phyloP scores from a whole-genome alignment of 30 jellyfish, hydroid and myxozoan species.

The Chrysaora quinquecirrha region DNA sequence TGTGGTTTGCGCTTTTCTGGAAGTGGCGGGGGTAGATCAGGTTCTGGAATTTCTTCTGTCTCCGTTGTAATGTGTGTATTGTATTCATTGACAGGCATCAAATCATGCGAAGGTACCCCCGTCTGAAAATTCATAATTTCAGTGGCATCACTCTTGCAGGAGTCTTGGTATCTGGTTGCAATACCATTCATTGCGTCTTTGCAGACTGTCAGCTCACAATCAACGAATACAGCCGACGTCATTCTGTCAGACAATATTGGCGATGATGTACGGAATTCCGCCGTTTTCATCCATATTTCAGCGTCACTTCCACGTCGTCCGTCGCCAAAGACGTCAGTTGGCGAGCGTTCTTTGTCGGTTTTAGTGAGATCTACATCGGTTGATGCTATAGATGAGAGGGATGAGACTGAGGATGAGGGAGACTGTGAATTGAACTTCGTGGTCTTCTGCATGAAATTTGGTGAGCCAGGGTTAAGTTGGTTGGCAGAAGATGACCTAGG shows the following conservation, averaged over 20 bases:
- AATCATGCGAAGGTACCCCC: slow-evolving; percentile 19
- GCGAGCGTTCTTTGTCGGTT: neutral
- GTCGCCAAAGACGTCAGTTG: neutral
- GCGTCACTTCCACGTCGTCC: slow-evolving; percentile 37
- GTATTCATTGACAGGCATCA: slow-evolving; percentile 30
- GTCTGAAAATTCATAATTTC: slow-evolving; percentile 36
- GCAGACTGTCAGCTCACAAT: slow-evolving; percentile 25
- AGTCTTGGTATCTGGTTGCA: slow-evolving; percentile 41
- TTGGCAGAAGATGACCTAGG: slow-evolving; percentile 1
- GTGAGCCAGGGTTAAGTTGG: slow-evolving; percentile 13
- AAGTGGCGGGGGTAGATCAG: slow-evolving; percentile 46
- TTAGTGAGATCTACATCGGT: slow-evolving; percentile 20
- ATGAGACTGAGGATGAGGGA: slow-evolving; percentile 87
- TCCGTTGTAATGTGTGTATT: neutral
- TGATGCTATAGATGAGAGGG: slow-evolving; percentile 84
- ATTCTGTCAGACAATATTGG: slow-evolving; percentile 40
- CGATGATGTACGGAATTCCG: slow-evolving; percentile 77
- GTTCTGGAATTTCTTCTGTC: neutral
- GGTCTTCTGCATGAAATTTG: slow-evolving; percentile 10
- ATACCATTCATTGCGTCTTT: slow-evolving; percentile 33
- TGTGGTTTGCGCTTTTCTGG: slow-evolving; percentile 39
- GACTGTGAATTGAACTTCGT: slow-evolving; percentile 45
- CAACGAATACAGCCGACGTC: slow-evolving; percentile 27
- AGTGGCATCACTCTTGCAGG: slow-evolving; percentile 49
- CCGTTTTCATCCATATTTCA: slow-evolving; percentile 71